These are phyloP conservation scores for Gambusia holbrooki DNA, from an alignment of 2,113 vertebrate genomes.

Conservation along the genomic window DNA sequence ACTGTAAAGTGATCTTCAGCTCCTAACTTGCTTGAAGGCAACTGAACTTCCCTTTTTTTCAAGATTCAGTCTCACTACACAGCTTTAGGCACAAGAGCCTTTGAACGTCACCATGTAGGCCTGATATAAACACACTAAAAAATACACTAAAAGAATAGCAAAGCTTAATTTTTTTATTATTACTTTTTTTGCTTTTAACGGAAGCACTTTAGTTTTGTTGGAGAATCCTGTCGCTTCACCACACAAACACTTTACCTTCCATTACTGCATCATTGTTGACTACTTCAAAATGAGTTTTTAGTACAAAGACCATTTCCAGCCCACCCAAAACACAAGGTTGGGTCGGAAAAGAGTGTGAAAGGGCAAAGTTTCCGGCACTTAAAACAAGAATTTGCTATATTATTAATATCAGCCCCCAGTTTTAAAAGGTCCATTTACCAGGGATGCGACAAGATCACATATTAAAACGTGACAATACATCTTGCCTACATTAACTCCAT, in stretches of 20 bases:
- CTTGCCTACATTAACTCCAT: too few relatives aligned
- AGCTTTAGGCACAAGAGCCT: too few relatives aligned
- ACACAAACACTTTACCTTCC: neutral
- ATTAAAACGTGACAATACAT: neutral
- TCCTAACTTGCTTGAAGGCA: too few relatives aligned
- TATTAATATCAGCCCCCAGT: neutral
- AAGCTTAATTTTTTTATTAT: too few relatives aligned
- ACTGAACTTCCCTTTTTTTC: too few relatives aligned
- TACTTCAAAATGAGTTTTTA: neutral
- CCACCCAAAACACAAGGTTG: neutral
- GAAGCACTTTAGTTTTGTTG: neutral
- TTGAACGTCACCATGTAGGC: too few relatives aligned
- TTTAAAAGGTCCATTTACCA: neutral
- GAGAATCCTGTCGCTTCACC: neutral
- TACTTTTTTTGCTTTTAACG: neutral
- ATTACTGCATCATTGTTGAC: neutral
- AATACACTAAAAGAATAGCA: too few relatives aligned
- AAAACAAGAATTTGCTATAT: neutral
- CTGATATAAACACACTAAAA: too few relatives aligned
- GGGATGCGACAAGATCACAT: neutral
- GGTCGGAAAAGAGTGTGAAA: neutral
- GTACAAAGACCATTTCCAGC: neutral
- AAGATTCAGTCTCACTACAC: too few relatives aligned
- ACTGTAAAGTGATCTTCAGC: too few relatives aligned
- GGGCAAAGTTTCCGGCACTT: neutral